Evolutionary conservation across 2,797 vertebrate species (phyloP).

Genomic region (Lutjanus campechanus): DNA sequence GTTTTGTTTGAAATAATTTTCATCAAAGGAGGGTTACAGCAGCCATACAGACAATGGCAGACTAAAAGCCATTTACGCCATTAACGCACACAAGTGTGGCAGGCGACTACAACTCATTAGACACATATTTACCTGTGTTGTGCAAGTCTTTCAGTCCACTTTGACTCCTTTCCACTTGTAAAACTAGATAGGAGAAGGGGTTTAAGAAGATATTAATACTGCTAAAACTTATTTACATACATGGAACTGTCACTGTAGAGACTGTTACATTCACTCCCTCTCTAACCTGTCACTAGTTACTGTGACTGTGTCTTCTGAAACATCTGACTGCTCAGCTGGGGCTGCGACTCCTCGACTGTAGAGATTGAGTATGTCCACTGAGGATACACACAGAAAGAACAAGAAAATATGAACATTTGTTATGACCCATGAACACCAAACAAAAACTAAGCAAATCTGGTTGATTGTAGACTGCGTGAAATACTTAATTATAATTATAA

Average conservation of each 20-base stretch:
- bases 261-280: neutral
- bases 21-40: neutral
- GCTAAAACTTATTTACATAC: neutral
- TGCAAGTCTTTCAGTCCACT: slow-evolving; percentile 83
- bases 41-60: neutral
- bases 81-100: neutral
- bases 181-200: slow-evolving; percentile 45
- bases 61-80: rapidly evolving
- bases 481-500: too few relatives aligned
- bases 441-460: neutral
- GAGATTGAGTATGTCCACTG: slow-evolving; percentile 82
- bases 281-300: slow-evolving; percentile 75
- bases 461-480: too few relatives aligned
- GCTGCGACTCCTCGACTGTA: slow-evolving; percentile 82
- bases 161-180: slow-evolving; percentile 61
- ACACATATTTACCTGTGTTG: slow-evolving; percentile 85
- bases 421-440: neutral
- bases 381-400: slow-evolving; percentile 39
- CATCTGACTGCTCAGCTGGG: slow-evolving; percentile 37
- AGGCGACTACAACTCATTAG: neutral
- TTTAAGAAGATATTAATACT: neutral
- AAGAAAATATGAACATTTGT: neutral
- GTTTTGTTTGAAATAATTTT: neutral
- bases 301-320: slow-evolving; percentile 31
- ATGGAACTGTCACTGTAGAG: neutral